Evolutionary conservation across 2,797 vertebrate genomes (phyloP).

Genomic region (Poecilia gillii): DNA sequence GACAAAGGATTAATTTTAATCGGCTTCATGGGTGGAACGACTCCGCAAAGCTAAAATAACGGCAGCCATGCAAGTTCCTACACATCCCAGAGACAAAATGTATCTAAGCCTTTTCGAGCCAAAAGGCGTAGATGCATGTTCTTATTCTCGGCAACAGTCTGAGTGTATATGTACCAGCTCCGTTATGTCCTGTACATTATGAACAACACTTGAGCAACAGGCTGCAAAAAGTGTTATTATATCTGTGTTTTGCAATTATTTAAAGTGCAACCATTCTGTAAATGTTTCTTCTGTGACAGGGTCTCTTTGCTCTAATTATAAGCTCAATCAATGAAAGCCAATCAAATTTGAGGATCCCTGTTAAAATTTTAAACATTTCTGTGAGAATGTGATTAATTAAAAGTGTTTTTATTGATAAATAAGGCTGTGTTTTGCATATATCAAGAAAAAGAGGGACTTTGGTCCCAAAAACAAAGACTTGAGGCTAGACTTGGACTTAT

Average conservation of each 20-base stretch:
- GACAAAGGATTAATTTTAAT: not conserved
- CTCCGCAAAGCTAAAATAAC: constrained; percentile 5
- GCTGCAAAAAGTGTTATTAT: not conserved
- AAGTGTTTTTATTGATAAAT: no score
- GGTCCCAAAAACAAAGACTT: no score
- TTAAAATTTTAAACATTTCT: not conserved
- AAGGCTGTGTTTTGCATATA: no score
- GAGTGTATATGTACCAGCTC: not conserved
- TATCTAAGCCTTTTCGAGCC: constrained; percentile 24
- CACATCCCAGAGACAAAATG: constrained; percentile 14
- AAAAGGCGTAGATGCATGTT: not conserved
- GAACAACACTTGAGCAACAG: not conserved
- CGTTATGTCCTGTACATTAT: not conserved
- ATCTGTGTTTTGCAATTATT: not conserved
- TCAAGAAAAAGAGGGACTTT: no score
- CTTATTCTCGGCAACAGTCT: not conserved
- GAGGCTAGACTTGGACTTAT: no score
- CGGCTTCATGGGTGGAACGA: not conserved
- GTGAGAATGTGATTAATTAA: no score
- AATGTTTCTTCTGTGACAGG: not conserved
- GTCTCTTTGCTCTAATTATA: not conserved
- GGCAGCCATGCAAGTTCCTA: constrained; percentile 21
- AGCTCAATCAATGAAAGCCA: not conserved
- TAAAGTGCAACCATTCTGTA: not conserved
- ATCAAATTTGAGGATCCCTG: not conserved